Conservation (phyloP, 2,888 invertebrate genomes). For the Spilosoma lubricipeda region DNA sequence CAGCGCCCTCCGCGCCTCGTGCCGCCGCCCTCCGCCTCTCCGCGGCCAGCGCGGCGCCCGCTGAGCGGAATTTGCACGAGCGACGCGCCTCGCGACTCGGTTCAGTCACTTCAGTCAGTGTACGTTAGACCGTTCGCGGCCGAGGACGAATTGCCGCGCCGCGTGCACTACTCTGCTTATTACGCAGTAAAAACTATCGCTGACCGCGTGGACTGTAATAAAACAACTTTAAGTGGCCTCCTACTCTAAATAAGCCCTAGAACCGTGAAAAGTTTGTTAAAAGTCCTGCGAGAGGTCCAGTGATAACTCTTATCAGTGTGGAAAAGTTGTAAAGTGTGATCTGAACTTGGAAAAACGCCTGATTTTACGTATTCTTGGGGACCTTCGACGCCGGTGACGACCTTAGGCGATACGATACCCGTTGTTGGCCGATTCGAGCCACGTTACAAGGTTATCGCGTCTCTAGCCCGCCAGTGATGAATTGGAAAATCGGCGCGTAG, state of each 20-base stretch:
- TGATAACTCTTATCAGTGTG: constrained; percentile 80
- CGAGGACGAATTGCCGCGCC: constrained; percentile 72
- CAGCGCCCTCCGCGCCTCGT: constrained; percentile 66
- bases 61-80: constrained; percentile 79
- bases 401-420: constrained; percentile 71
- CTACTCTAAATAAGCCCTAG: constrained; percentile 40
- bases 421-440: constrained; percentile 76
- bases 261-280: constrained; percentile 44
- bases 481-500: constrained; percentile 87
- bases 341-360: constrained; percentile 67
- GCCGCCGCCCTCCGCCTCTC: constrained; percentile 59
- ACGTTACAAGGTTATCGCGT: constrained; percentile 86
- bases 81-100: constrained; percentile 72
- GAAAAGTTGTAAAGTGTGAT: constrained; percentile 78
- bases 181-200: constrained; percentile 81
- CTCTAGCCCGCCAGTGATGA: constrained; percentile 84
- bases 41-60: constrained; percentile 65
- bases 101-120: constrained; percentile 67
- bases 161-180: constrained; percentile 75
- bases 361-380: constrained; percentile 68
- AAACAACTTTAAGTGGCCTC: constrained; percentile 56
- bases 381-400: constrained; percentile 66
- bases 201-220: constrained; percentile 80
- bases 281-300: constrained; percentile 55
- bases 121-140: constrained; percentile 81